Evolutionary conservation across 37 sponge, comb jelly and placozoan genomes (phyloP), one percentile per base, ranked within the genome.

Genomic region (Aplysina aerophoba): DNA sequence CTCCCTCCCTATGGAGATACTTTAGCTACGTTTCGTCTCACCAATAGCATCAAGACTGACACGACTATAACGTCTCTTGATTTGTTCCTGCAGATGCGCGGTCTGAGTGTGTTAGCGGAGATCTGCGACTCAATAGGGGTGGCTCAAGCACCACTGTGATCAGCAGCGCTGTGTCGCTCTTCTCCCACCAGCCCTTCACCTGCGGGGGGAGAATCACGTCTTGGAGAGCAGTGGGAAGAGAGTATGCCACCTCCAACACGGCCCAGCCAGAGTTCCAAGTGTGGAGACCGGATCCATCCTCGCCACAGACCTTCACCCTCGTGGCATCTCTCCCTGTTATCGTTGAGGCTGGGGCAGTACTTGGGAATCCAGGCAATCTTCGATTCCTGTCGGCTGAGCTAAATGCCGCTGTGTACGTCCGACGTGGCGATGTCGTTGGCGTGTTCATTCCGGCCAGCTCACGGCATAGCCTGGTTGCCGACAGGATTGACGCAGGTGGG

Each of bases 381-480:
- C n/a, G 30, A 30, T 6, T 69, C 17, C 41, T 41, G 44, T 25
- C 78, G 53, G 22, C 12, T 15, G 21, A n/a, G 24, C 24, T 39
- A 12, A 54, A 37, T 13, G 25, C 37, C 37, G 40, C 37, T 17
- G 78, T 75, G 21, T 75, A 53, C 25, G 78, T 75, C 14, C 54
- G 41, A 44, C 16, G 22, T 41, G 78, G 78, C 4, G 78, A 75
- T 36, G 41, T 75, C 20, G 78, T 75, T 17, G 78, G 78, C 53
- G 78, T 75, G 15, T 75, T 36, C n/a, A 41, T 54, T 22, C 78
- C 78, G 20, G 53, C 5, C 13, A 21, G n/a, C 4, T 50, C 78
- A 3, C 16, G 22, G 44, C 78, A 75, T 36, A 16, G 20, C 24
- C 37, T 75, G 4, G 25, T 25, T 21, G 78, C 50, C 1, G 78